phyloP scores from a whole-genome alignment of 2,888 invertebrate species.

The Drosophila dives region DNA sequence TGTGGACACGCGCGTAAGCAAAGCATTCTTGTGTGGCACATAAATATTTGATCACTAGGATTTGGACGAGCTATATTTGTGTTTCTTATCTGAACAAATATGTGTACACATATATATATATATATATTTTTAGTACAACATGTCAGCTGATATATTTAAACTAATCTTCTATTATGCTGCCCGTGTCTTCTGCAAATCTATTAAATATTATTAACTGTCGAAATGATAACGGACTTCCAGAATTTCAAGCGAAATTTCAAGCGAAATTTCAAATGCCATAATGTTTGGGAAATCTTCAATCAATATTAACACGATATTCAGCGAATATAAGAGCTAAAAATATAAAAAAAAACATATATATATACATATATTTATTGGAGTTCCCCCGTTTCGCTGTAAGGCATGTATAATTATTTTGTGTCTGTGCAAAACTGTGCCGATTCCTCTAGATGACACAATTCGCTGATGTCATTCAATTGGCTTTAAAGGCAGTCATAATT shows the following conservation, averaged over 20 bases:
- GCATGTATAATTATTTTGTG: neutral
- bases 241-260: neutral
- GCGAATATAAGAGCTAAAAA: neutral
- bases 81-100: constrained; percentile 31
- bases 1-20: constrained; percentile 15
- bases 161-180: neutral
- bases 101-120: neutral
- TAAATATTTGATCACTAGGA: constrained; percentile 51
- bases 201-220: neutral
- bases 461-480: constrained; percentile 45
- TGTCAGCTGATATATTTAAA: neutral
- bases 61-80: constrained; percentile 30
- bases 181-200: neutral
- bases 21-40: constrained; percentile 28
- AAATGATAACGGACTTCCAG: neutral
- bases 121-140: constrained; percentile 7
- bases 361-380: neutral
- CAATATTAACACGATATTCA: neutral
- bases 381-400: neutral
- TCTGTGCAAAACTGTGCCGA: neutral
- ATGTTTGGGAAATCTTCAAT: too few species aligned
- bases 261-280: neutral
- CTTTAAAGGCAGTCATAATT: constrained; percentile 16
- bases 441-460: constrained; percentile 40
- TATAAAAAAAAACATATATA: neutral